Evolutionary conservation across 2,113 vertebrate genomes (phyloP).

Genomic region (Dicaeum eximium): DNA sequence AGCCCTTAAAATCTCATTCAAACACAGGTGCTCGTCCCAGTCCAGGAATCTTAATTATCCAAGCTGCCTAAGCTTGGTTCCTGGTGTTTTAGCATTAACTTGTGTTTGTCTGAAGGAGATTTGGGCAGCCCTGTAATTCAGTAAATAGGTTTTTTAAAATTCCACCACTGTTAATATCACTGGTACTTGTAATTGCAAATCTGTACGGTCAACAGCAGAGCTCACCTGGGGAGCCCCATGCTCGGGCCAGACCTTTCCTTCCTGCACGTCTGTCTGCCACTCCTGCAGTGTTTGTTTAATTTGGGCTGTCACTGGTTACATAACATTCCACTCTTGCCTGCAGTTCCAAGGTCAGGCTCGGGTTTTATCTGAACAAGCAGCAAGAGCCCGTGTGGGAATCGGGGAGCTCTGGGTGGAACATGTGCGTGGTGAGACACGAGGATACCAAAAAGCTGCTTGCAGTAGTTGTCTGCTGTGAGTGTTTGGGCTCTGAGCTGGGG

Average conservation of each 20-base stretch:
- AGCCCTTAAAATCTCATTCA: not conserved
- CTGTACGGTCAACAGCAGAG: not conserved
- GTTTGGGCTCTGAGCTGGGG: not conserved
- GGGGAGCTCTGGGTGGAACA: rapidly evolving
- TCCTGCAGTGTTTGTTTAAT: not conserved
- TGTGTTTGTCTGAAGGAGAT: not conserved
- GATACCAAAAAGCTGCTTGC: rapidly evolving
- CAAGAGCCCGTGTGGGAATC: rapidly evolving
- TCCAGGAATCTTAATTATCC: not conserved
- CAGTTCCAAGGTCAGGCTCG: not conserved
- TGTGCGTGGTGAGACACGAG: rapidly evolving
- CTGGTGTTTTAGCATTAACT: not conserved
- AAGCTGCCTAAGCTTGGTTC: not conserved
- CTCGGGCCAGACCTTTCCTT: not conserved
- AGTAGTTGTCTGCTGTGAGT: rapidly evolving
- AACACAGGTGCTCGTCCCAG: not conserved
- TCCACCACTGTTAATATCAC: not conserved
- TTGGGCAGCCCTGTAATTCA: not conserved
- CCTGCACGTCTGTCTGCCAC: not conserved
- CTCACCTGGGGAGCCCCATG: not conserved
- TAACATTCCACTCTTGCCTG: not conserved
- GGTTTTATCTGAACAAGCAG: not conserved
- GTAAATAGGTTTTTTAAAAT: not conserved
- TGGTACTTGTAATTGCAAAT: not conserved
- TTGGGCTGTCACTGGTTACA: not conserved